Conservation (phyloP, 2,113 vertebrate genomes). For the Hippocampus zosterae region DNA sequence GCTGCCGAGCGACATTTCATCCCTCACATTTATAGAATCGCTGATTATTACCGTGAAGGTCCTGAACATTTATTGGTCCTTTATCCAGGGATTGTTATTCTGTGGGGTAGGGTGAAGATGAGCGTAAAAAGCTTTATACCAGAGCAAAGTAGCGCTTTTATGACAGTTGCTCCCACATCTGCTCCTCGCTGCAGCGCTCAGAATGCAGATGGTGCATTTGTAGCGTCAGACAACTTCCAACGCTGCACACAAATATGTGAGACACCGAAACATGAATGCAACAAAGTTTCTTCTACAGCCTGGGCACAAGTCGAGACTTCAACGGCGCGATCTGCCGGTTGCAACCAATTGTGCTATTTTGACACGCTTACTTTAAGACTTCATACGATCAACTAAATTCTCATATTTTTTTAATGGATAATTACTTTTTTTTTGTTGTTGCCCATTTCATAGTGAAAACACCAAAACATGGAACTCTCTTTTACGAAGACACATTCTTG, state of each 20-base stretch:
- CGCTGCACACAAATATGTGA: not conserved
- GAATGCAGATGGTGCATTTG: not conserved
- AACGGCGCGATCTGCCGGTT: not conserved
- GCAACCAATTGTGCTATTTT: no score
- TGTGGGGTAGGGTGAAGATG: not conserved
- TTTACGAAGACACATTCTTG: no score
- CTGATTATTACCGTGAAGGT: conserved; percentile 10
- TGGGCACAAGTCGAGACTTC: no score
- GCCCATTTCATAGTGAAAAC: no score
- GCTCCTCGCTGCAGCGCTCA: conserved; percentile 1
- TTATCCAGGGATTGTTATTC: conserved; percentile 2
- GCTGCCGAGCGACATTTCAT: conserved; percentile 6
- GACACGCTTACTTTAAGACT: no score
- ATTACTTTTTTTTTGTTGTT: no score
- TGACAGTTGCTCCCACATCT: conserved; percentile 8
- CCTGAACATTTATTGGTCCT: conserved; percentile 2
- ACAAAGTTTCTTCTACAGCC: no score
- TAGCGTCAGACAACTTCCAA: not conserved
- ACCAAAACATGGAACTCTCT: no score
- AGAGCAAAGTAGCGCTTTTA: conserved; percentile 5
- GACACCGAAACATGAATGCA: not conserved
- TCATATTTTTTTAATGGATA: no score
- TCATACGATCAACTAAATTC: no score
- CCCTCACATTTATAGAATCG: conserved; percentile 23
- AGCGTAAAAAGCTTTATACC: not conserved